Evolutionary conservation across 2,888 invertebrate genomes (phyloP).

Genomic region (Drosophila testacea): DNA sequence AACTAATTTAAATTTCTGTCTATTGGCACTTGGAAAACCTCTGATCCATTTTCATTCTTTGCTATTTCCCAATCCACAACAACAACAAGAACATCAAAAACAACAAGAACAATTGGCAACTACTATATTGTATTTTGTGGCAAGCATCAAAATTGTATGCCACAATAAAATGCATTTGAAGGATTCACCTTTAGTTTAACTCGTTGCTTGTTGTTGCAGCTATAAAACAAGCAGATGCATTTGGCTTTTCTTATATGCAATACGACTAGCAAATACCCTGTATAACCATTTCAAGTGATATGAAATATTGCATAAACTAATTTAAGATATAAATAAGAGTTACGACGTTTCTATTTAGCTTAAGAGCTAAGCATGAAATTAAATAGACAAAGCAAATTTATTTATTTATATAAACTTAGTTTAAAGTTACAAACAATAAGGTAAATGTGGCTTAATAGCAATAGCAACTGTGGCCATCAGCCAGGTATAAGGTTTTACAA

Average conservation of each 20-base stretch:
- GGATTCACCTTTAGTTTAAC: constrained; percentile 31
- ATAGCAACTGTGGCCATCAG: too few relatives aligned
- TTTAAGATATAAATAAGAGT: too few relatives aligned
- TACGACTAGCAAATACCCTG: constrained; percentile 10
- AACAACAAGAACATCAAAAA: constrained; percentile 13
- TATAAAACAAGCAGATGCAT: constrained; percentile 13
- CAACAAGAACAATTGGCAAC: constrained; percentile 26
- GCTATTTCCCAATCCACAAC: constrained; percentile 24
- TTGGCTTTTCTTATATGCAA: background rate
- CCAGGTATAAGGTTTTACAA: too few relatives aligned
- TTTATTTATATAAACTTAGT: too few relatives aligned
- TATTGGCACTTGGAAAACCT: constrained; percentile 39
- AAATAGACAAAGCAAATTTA: too few relatives aligned
- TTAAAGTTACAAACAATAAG: too few relatives aligned
- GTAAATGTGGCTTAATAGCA: too few relatives aligned
- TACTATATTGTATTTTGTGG: constrained; percentile 45
- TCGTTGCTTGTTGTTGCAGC: constrained; percentile 33
- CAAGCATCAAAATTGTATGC: constrained; percentile 41
- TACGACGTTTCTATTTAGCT: too few relatives aligned
- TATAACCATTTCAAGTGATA: background rate
- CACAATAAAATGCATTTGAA: constrained; percentile 49
- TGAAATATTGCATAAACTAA: too few relatives aligned
- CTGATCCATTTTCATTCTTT: constrained; percentile 27
- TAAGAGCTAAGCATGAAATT: too few relatives aligned
- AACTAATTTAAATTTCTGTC: constrained; percentile 46